Base-by-base conservation (phyloP, 2,797 vertebrate species). In the Coregonus ussuriensis region DNA sequence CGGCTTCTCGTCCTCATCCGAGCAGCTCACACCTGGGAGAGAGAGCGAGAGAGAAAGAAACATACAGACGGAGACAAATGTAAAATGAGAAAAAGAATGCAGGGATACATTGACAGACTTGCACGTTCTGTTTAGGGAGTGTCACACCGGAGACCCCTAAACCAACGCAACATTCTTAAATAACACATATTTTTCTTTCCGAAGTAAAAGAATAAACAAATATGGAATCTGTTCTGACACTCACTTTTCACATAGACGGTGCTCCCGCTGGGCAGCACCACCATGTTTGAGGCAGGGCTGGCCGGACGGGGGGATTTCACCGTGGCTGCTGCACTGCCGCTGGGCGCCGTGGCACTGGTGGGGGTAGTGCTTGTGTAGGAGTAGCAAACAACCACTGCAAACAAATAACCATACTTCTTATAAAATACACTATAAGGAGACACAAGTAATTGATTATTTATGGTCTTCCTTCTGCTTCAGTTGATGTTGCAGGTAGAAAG, bases 1-100 rank as follows among this genome's bases (percentile, higher is more conserved):
- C 18, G 98, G 98, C 77, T 99, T 99, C 92, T 99, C 98, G 0
- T 99, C 98, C 41, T 99, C 98, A 25, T 99, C 98, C 0, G 98
- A 99, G 83, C 98, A 99, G 91, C 96, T 99, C 77, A 99, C 97
- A 31, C 98, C 98, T 99, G 85, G 16, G 35, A 67, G 70, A 51
- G 2, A 62, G 3, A 25, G 41, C 0, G 31, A 3, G 70, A 29
- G 41, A 31, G 5, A 67, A 6, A 14, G 9, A 41, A 1, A 67
- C 52, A 3, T 13, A 72, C 7, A 66, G 35, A 41, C 18, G 18
- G 54, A 54, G 37, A 47, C 4, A 76, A 6, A 53, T 67, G 54
- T 31, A 13, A 68, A 9, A 5, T 3, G 25, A 14, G 4, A n/a
- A 14, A 54, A 5, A 41, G 2, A 18, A 52, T n/a, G 9, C 14